Evolutionary conservation across 2,113 vertebrate species (phyloP).

Genomic region (Microcebus murinus): DNA sequence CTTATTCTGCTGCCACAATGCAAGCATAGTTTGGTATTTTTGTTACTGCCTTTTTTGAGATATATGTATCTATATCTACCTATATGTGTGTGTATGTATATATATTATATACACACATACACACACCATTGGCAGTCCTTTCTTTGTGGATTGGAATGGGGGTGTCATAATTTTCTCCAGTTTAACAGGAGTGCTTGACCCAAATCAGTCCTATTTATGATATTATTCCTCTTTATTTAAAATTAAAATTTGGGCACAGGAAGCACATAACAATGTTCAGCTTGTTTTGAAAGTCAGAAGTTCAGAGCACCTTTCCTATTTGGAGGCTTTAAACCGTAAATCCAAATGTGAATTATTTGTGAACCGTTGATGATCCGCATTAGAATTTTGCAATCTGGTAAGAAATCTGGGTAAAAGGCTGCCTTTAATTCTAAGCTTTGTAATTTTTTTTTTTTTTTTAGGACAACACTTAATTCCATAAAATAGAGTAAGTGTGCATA

Average conservation of each 20-base stretch:
- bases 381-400: constrained; percentile 76
- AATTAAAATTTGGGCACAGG: constrained; percentile 72
- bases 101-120: not conserved
- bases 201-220: constrained; percentile 73
- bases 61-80: constrained; percentile 75
- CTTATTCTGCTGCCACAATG: constrained; percentile 85
- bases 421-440: constrained; percentile 82
- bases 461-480: too few relatives aligned
- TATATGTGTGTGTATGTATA: constrained; percentile 42
- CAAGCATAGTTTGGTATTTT: constrained; percentile 87
- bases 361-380: constrained; percentile 62
- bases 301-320: constrained; percentile 74
- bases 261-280: constrained; percentile 67
- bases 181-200: constrained; percentile 81
- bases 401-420: constrained; percentile 81
- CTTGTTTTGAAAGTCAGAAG: constrained; percentile 64
- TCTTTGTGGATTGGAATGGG: constrained; percentile 80
- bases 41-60: constrained; percentile 83
- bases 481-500: too few relatives aligned
- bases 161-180: constrained; percentile 73
- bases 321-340: constrained; percentile 78
- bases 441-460: constrained; percentile 45
- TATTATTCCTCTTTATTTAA: constrained; percentile 81
- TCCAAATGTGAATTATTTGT: constrained; percentile 71
- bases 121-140: constrained; percentile 81